Base-by-base conservation (phyloP, 2,888 invertebrate species). In the Helleia helle region DNA sequence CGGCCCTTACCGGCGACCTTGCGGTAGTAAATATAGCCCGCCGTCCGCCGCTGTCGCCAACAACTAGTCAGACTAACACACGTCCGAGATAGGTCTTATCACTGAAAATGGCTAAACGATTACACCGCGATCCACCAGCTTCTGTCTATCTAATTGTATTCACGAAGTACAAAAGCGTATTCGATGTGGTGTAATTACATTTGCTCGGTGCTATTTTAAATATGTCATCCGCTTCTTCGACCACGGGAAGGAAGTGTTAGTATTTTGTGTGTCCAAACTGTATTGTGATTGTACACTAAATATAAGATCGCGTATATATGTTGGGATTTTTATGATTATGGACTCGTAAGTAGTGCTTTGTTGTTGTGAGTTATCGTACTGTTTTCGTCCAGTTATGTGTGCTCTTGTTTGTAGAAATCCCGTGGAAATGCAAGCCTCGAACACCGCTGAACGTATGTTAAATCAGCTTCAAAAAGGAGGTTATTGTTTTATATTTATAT, bases 21-120 rank as follows among this genome's bases (percentile, higher is more conserved):
- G 79, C 58, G 54, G 59, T n/a, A n/a, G n/a, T 65, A 81, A 72
- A 76, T 77, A 77, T 74, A 73, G 67, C 62, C 59, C 57, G 59
- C 58, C 55, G 58, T 41, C 53, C 57, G 59, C 48, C 58, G 58
- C 65, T 66, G 74, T 73, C 74, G 75, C 79, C 75, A 79, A 71
- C 71, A 61, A 54, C 58, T 58, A 56, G 51, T 51, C 54, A 44
- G 46, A 49, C 48, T 52, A 52, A 52, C 52, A 48, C 52, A 44
- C 27, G 58, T 59, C 54, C 63, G 62, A 65, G 61, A 65, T 63
- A 51, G 61, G 65, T 62, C 68, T 83, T 83, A 83, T 83, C 83
- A 77, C 71, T 73, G 65, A 83, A 81, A 80, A 83, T 83, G 83
- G 69, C 71, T 64, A 62, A 62, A 60, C 71, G 77, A 79, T 81